A percentile compares a stretch with the other conserved stretches of the same genome.
Evolutionary conservation across 2,797 vertebrate species (phyloP).

Genomic region (Pseudopleuronectes americanus): DNA sequence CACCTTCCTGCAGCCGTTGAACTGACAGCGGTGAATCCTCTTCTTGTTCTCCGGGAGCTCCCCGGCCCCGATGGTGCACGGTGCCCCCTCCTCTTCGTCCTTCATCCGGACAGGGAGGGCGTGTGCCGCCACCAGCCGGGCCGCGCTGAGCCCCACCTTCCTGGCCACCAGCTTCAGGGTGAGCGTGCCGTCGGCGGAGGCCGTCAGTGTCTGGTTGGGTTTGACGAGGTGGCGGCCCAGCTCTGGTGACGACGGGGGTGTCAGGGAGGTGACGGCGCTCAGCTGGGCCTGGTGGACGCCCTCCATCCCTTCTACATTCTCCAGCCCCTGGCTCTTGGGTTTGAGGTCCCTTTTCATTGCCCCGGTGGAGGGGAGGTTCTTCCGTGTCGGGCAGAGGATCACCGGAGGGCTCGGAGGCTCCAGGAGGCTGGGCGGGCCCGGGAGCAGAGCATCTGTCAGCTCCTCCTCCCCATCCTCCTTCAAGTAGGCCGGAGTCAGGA

Average conservation of each 20-base stretch:
- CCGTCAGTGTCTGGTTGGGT: slow-evolving; percentile 91
- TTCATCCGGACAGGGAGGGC: slow-evolving; percentile 75
- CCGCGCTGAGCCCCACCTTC: slow-evolving; percentile 90
- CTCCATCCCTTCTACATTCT: slow-evolving; percentile 76
- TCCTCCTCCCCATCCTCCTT: slow-evolving; percentile 90
- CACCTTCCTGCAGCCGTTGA: slow-evolving; percentile 99
- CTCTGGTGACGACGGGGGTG: slow-evolving; percentile 96
- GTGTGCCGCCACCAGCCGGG: slow-evolving; percentile 87
- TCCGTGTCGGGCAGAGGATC: slow-evolving; percentile 83
- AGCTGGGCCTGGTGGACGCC: slow-evolving; percentile 94
- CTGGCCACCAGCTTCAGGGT: slow-evolving; percentile 95
- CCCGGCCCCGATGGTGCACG: slow-evolving; percentile 60
- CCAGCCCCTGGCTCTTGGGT: slow-evolving; percentile 58
- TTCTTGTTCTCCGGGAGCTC: slow-evolving; percentile 98
- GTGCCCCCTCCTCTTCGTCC: slow-evolving; percentile 89
- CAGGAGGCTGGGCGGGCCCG: slow-evolving; percentile 75
- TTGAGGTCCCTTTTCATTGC: slow-evolving; percentile 65
- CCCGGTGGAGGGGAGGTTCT: slow-evolving; percentile 66
- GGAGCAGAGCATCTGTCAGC: slow-evolving; percentile 85
- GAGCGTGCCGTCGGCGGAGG: slow-evolving; percentile 92
- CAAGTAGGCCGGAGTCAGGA: slow-evolving; percentile 90
- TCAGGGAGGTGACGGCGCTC: slow-evolving; percentile 97
- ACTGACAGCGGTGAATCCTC: slow-evolving; percentile 98
- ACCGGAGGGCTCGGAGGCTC: slow-evolving; percentile 85
- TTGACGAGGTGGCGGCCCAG: slow-evolving; percentile 95